Evolutionary conservation across 2,888 invertebrate species (phyloP).

Genomic region (Oligia latruncula): DNA sequence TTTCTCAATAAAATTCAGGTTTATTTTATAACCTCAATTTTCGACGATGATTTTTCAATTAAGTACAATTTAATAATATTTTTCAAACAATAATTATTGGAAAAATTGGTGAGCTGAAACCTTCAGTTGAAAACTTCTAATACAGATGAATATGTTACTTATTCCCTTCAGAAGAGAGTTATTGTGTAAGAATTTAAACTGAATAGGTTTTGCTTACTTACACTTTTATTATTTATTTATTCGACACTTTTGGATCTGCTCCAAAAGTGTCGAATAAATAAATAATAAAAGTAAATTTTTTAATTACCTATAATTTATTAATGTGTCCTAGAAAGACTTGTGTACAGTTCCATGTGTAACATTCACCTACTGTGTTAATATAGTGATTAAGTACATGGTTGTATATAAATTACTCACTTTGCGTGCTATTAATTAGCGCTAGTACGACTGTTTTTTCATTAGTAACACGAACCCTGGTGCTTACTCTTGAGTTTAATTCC

Average conservation of each 20-base stretch:
- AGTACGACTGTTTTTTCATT: constrained; percentile 46
- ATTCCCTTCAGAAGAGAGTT: not conserved
- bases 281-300: too few species aligned
- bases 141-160: not conserved
- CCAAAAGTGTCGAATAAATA: too few species aligned
- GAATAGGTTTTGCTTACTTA: not conserved
- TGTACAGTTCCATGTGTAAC: not conserved
- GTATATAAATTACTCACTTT: constrained; percentile 48
- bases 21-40: not conserved
- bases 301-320: not conserved
- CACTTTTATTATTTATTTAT: too few species aligned
- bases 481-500: too few species aligned
- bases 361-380: constrained; percentile 26
- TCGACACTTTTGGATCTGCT: too few species aligned
- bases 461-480: constrained; percentile 16
- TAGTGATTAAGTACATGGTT: constrained; percentile 30
- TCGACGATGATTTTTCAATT: not conserved
- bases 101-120: not conserved
- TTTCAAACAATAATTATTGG: not conserved
- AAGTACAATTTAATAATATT: not conserved
- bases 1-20: not conserved
- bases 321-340: not conserved
- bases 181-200: not conserved
- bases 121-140: not conserved
- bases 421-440: constrained; percentile 49